These are phyloP conservation scores for Trachythela sp. DNA, from an alignment of 64 coral and sea anemone species.

Conservation along the genomic window DNA sequence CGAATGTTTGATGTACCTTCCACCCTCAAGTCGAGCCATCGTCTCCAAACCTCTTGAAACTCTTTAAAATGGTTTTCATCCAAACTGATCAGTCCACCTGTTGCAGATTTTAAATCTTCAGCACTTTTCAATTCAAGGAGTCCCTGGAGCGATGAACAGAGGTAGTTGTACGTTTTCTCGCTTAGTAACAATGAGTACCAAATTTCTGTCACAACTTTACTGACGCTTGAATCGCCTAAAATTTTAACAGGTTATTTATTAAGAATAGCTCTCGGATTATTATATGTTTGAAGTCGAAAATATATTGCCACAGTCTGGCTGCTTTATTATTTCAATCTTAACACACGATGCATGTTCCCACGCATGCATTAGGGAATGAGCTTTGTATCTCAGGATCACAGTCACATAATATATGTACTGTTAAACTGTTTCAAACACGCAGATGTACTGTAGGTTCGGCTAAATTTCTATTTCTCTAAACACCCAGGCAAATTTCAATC, in stretches of 20 bases:
- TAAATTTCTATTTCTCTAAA: no score
- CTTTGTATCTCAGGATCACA: no score
- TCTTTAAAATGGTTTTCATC: not conserved
- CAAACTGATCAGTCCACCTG: not conserved
- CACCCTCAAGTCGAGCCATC: not conserved
- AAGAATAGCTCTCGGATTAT: no score
- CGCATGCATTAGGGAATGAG: no score
- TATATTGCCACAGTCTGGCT: no score
- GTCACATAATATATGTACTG: no score
- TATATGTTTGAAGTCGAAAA: no score
- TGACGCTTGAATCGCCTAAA: not conserved
- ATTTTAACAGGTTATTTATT: not conserved
- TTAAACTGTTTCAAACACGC: no score
- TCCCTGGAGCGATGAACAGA: not conserved
- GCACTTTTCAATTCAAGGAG: not conserved
- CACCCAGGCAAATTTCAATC: no score
- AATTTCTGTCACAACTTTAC: not conserved
- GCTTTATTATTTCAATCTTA: no score
- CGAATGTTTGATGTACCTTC: not conserved
- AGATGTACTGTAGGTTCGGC: no score
- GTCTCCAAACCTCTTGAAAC: slow-evolving; percentile 10
- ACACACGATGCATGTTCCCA: no score
- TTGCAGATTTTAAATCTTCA: not conserved
- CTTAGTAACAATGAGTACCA: not conserved
- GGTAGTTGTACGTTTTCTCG: not conserved